phyloP scores from a whole-genome alignment of 2,888 invertebrate species.

The Plebejus anna region DNA sequence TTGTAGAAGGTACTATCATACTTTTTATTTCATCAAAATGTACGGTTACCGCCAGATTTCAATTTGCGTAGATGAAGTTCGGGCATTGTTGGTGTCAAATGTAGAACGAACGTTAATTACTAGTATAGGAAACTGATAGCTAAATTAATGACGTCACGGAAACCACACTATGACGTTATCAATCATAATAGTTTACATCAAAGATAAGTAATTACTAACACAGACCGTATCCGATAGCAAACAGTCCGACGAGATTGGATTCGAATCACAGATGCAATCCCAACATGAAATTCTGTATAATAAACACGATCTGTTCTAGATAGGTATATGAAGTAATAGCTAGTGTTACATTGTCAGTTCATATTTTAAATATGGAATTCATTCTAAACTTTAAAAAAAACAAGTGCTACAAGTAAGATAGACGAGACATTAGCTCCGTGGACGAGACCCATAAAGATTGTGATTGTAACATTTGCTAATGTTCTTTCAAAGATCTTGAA shows the following conservation, averaged over 20 bases:
- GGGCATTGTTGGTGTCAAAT: no score
- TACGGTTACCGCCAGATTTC: neutral
- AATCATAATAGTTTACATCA: slow-evolving; percentile 12
- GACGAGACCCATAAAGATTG: no score
- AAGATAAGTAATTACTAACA: slow-evolving; percentile 14
- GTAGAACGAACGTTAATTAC: no score
- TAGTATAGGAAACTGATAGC: neutral
- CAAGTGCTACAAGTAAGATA: no score
- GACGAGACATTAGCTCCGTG: no score
- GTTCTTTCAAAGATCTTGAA: no score
- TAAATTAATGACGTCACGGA: neutral
- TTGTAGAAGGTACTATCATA: neutral
- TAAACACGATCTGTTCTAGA: neutral
- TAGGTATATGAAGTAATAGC: neutral
- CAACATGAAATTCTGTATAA: slow-evolving; percentile 17
- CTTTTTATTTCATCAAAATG: neutral
- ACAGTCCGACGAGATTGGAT: neutral
- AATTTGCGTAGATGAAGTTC: neutral
- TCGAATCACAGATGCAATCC: slow-evolving; percentile 12
- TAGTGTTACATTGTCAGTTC: neutral
- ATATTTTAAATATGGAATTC: neutral
- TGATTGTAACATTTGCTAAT: no score
- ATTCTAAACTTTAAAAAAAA: neutral
- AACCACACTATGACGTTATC: neutral
- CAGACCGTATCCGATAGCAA: neutral